Base-by-base conservation (phyloP, 2,113 vertebrate genomes). In the Garra rufa region DNA sequence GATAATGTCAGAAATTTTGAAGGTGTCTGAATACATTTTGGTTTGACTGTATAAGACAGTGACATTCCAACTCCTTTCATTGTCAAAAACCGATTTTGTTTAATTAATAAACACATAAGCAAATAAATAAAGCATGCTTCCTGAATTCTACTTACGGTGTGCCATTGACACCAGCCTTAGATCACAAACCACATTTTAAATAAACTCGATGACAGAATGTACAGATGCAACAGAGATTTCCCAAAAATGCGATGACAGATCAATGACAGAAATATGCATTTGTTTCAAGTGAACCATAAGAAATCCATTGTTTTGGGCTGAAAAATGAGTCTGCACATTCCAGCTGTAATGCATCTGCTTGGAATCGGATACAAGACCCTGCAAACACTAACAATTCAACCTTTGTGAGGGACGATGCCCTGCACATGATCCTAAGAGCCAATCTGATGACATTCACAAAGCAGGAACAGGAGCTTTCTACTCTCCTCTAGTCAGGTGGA, bases 381-480 rank as follows among this genome's bases (percentile, higher is more conserved):
- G 24, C 52, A 30, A 48, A 30, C n/a, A 52, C 50, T 26, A 81
- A 87, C 82, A 85, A 76, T 63, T 79, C 38, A 34, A 59, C 46
- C 82, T 83, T 75, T 85, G 65, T 86, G 50, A 65, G 14, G 15
- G 26, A 34, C 34, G 6, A 71, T 19, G 38, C 70, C 61, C 81
- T 44, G n/a, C 28, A 30, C 28, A 30, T 81, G 84, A 52, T 28
- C 21, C 57, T 13, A 41, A 52, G 38, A 24, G 48, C 77, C 67
- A 67, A 81, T 67, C 78, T 69, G 61, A 80, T 80, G 43, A 13
- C 57, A 70, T 82, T 70, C 44, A 41, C 46, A 52, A n/a, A 55
- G 6, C 13, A 70, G 79, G 70, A 70, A 38, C 13, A 17, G 75
- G 50, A 75, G 73, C 44, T 48, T 80, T 70, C 80, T 52, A 11